A percentile compares a stretch with the other conserved stretches of the same genome.
Evolutionary conservation across 2,888 invertebrate species (phyloP).

Genomic region (Flabesymbios commensalis): DNA sequence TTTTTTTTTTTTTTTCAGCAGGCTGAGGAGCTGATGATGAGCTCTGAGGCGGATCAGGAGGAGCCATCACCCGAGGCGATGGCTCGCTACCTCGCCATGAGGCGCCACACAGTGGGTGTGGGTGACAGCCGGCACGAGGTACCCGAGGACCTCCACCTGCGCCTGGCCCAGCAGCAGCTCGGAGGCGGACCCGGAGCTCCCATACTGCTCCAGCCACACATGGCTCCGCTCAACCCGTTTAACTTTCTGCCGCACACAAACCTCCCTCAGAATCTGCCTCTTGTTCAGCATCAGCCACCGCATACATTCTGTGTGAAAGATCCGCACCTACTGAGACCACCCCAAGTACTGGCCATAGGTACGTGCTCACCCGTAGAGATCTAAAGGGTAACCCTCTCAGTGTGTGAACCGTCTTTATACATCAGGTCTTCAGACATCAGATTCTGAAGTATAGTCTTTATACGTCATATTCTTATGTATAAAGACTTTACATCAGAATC

Average conservation of each 20-base stretch:
- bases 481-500: too few species aligned
- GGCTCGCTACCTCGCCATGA: slow-evolving; percentile 67
- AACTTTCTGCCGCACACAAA: slow-evolving; percentile 76
- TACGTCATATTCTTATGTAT: too few species aligned
- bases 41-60: slow-evolving; percentile 65
- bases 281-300: slow-evolving; percentile 77
- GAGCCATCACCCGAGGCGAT: slow-evolving; percentile 62
- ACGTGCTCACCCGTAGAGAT: slow-evolving; percentile 18
- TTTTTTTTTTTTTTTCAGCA: too few species aligned
- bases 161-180: slow-evolving; percentile 52
- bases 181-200: neutral
- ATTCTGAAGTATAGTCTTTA: too few species aligned
- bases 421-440: too few species aligned
- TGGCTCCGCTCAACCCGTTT: slow-evolving; percentile 32
- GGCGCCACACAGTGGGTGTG: slow-evolving; percentile 86
- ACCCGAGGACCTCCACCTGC: slow-evolving; percentile 48
- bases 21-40: too few species aligned
- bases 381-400: too few species aligned
- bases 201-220: neutral
- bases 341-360: slow-evolving; percentile 71
- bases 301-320: slow-evolving; percentile 63
- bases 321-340: slow-evolving; percentile 91
- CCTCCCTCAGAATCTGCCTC: slow-evolving; percentile 81
- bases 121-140: slow-evolving; percentile 82
- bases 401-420: too few species aligned